These are phyloP conservation scores for Protonibea diacanthus DNA, from an alignment of 2,797 vertebrate genomes.

Conservation along the genomic window DNA sequence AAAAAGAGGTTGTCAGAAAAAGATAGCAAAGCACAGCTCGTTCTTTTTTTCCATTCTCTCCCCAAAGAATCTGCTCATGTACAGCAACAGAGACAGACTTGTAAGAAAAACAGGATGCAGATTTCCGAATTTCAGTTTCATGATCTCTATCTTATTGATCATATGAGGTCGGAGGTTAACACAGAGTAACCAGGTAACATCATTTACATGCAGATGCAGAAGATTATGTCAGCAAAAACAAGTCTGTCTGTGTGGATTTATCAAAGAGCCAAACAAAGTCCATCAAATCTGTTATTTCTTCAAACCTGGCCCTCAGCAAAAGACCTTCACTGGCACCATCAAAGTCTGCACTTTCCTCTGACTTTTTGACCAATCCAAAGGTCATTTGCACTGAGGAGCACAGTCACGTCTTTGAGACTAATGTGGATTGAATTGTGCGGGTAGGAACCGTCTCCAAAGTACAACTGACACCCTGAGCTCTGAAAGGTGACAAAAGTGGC, in stretches of 20 bases:
- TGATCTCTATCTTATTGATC: conserved; percentile 21
- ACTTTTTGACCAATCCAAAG: conserved; percentile 41
- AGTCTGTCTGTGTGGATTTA: background rate
- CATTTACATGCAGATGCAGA: conserved; percentile 3
- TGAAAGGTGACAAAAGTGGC: conserved; percentile 41
- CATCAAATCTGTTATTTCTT: background rate
- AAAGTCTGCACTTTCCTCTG: background rate
- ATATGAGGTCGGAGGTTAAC: conserved; percentile 27
- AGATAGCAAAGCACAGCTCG: conserved; percentile 2
- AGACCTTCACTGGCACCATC: background rate
- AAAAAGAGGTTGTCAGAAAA: conserved; percentile 27
- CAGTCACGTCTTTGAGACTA: conserved; percentile 17
- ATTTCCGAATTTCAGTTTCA: conserved; percentile 3
- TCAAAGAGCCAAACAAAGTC: conserved; percentile 6
- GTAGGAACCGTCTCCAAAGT: conserved; percentile 14
- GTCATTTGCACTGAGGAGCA: conserved; percentile 18
- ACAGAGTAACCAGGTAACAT: background rate
- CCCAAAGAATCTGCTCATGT: conserved; percentile 6
- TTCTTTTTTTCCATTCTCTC: conserved; percentile 17
- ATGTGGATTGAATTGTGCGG: conserved; percentile 24
- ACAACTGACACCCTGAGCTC: conserved; percentile 2
- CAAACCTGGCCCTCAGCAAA: conserved; percentile 1
- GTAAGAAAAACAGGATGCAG: conserved; percentile 14
- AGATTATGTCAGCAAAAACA: conserved; percentile 16
- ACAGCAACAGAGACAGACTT: background rate